Evolutionary conservation across 2,888 invertebrate species (phyloP), one percentile per base, ranked within the genome.

Genomic region (Phoenoteleia sp.): DNA sequence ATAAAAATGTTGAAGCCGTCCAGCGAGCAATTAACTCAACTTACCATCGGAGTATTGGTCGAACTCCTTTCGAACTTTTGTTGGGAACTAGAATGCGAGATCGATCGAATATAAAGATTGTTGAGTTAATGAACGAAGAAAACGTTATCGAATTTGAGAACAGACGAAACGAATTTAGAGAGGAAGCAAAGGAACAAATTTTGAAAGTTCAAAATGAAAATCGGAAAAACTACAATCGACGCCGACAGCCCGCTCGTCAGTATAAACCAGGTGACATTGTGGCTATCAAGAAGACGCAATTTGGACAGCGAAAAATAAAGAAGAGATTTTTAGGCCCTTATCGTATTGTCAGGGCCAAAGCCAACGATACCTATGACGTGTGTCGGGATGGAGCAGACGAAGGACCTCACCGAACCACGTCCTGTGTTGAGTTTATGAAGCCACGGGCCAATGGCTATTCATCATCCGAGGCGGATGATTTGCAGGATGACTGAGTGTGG

Each of bases 261-360:
- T 89, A 88, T 81, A 23, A 83, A 25, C 60, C 74, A 21, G 86
- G 77, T 25, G 86, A 89, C 47, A 29, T 89, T 36, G 91, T 92
- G 3, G 91, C 91, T 4, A 92, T 92, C 19, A 90, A 92, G 80
- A 74, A 91, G 33, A 92, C 91, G 1, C 33, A 33, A 33, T 9
- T 9, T 2, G 33, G 33, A 11, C 33, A 5, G 11, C 9, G 33
- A 33, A 33, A 33, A 33, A 33, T 74, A 13, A 72, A 74, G 27
- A 25, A 25, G 36, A 71, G 71, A n/a, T 79, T 49, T 71, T 29
- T 60, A 19, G 93, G 33, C 11, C 33, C 33, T 33, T 33, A 33
- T 33, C 33, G 33, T 11, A 33, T 33, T 33, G 29, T 69, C n/a
- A 33, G 25, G n/a, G 49, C 49, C 13, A 19, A 71, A 25, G 13